Percentiles rank a stretch among this genome's conserved stretches.
These are phyloP conservation scores for Drosophila sechellia DNA, from an alignment of 1,140 invertebrate species.

Conservation along the genomic window DNA sequence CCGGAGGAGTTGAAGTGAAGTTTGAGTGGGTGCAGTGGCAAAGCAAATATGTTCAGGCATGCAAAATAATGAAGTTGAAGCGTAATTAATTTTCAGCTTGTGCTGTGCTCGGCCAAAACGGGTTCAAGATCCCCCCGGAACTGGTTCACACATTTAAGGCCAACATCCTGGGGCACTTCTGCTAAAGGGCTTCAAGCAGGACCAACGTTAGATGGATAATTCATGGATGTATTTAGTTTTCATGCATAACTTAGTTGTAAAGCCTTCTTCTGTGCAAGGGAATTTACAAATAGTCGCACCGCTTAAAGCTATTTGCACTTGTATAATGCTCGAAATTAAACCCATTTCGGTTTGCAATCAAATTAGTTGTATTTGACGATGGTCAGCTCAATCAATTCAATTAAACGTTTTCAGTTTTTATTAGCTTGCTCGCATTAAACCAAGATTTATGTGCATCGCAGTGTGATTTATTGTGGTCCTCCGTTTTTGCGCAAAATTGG, in stretches of 20 bases:
- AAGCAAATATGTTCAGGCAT: constrained; percentile 69
- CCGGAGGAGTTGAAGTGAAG: not conserved
- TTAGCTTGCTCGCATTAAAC: not conserved
- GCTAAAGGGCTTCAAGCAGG: constrained; percentile 4
- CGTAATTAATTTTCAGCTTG: constrained; percentile 76
- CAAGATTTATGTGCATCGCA: constrained; percentile 5
- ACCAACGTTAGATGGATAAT: not conserved
- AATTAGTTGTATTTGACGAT: constrained; percentile 11
- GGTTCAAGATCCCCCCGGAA: constrained; percentile 28
- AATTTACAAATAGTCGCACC: not conserved
- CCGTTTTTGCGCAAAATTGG: not conserved
- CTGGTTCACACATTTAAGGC: constrained; percentile 6
- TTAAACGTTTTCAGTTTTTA: not conserved
- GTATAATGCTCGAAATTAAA: not conserved
- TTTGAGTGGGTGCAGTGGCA: constrained; percentile 13
- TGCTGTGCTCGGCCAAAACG: constrained; percentile 19
- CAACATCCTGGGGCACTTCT: constrained; percentile 1
- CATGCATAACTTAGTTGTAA: not conserved
- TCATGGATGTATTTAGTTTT: not conserved
- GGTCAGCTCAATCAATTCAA: constrained; percentile 2
- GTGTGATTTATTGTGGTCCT: not conserved
- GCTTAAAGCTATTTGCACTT: not conserved
- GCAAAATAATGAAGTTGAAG: constrained; percentile 80
- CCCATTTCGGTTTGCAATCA: constrained; percentile 11
- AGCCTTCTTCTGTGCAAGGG: not conserved